phyloP scores from a whole-genome alignment of 2,113 vertebrate species.

The Triplophysa dalaica region DNA sequence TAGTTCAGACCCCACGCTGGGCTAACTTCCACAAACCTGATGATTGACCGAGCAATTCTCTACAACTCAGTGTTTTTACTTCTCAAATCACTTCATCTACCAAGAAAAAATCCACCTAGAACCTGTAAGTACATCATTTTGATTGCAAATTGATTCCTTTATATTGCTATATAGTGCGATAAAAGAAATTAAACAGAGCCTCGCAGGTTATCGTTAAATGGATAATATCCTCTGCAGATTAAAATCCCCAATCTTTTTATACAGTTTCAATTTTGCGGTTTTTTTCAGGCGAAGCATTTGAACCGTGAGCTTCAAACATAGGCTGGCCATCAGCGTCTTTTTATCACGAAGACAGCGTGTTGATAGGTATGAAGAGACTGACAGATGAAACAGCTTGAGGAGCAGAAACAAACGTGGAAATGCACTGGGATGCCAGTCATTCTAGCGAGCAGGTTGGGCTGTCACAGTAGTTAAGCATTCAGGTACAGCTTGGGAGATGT shows the following conservation, averaged over 20 bases:
- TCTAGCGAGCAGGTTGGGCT: conserved; percentile 10
- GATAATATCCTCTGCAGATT: conserved; percentile 13
- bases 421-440: conserved; percentile 24
- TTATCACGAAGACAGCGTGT: conserved; percentile 11
- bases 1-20: not conserved
- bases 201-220: not conserved
- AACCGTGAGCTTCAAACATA: conserved; percentile 1
- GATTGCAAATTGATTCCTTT: conserved; percentile 1
- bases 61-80: not conserved
- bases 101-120: not conserved
- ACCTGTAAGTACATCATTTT: conserved; percentile 1
- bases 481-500: conserved; percentile 26
- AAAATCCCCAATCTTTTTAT: conserved; percentile 12
- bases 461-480: conserved; percentile 34
- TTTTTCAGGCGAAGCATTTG: conserved; percentile 10
- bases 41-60: not conserved
- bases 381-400: conserved; percentile 42
- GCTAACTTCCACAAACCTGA: conserved; percentile 8
- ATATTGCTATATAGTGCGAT: not conserved
- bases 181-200: not conserved
- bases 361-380: conserved; percentile 49
- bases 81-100: not conserved
- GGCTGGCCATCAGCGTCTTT: conserved; percentile 30
- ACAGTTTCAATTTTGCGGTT: conserved; percentile 1
- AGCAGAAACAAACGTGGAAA: conserved; percentile 31